Base-by-base conservation (phyloP, 2,113 vertebrate species). In the Anguilla japonica region DNA sequence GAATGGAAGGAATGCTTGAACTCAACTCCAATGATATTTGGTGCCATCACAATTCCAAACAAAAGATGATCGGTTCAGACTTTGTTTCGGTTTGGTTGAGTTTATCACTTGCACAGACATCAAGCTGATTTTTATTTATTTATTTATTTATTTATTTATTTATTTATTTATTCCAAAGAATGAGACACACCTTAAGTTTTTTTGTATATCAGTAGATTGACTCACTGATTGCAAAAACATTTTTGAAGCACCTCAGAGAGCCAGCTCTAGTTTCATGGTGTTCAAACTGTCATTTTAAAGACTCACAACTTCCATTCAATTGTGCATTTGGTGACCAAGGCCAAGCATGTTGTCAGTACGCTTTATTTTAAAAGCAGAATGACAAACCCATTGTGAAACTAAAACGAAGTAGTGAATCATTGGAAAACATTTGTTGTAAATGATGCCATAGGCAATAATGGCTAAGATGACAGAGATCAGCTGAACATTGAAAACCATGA, bases 371-470 rank as follows among this genome's bases (percentile, higher is more conserved):
- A 41, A 80, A 80, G 39, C 29, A 20, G 41, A 29, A 40, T 11
- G 50, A 82, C 7, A 53, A 53, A 82, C n/a, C 14, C 4, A 20
- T 41, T 14, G 29, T 83, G 29, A 83, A 83, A 39, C 7, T 40
- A 63, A 40, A 60, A 60, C 46, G 63, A 83, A 7, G 5, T 22
- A 56, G 29, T 20, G 34, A 40, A 15, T 60, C n/a, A 15, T 50
- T n/a, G 50, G 29, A 86, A 82, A 81, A 29, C 53, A 56, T 63
- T 41, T 86, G 85, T 34, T 40, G 26, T 41, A 81, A 86, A 63
- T 57, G 81, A 86, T 81, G 34, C 13, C 41, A 40, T 13, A 80
- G 50, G n/a, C 20, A 81, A 81, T 40, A 86, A 86, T 86, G 50
- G 26, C n/a, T 40, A 22, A 57, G 39, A 43, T 41, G 16, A 43